Conservation (phyloP, 1,140 invertebrate genomes). For the Luehdorfia chinensis region DNA sequence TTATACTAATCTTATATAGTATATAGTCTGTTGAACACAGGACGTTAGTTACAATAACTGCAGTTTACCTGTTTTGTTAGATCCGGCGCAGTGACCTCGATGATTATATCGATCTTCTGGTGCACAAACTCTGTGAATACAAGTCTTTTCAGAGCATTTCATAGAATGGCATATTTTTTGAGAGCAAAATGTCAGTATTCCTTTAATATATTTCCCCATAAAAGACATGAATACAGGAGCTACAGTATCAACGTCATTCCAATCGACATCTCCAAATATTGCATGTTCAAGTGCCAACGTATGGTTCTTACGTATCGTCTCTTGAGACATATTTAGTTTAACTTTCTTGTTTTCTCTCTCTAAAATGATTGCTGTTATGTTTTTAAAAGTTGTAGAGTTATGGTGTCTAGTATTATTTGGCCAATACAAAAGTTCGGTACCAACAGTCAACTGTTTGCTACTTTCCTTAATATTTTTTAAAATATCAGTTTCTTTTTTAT, state of each 20-base stretch:
- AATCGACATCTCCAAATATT: conserved; percentile 60
- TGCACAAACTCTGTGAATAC: conserved; percentile 52
- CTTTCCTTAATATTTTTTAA: conserved; percentile 24
- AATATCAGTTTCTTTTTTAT: background rate
- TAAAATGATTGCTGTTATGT: conserved; percentile 47
- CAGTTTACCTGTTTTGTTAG: conserved; percentile 47
- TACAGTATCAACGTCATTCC: conserved; percentile 57
- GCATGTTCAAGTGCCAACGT: conserved; percentile 45
- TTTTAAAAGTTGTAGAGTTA: conserved; percentile 27
- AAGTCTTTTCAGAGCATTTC: conserved; percentile 55
- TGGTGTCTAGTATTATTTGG: conserved; percentile 30
- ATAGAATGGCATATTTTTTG: conserved; percentile 57
- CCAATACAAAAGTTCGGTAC: conserved; percentile 56
- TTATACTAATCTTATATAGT: no score
- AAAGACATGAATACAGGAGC: conserved; percentile 56
- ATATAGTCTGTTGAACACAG: no score
- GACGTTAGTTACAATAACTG: no score
- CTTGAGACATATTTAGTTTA: conserved; percentile 47
- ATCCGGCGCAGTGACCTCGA: conserved; percentile 53
- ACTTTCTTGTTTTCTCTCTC: conserved; percentile 48
- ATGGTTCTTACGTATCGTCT: conserved; percentile 42
- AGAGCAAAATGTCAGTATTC: conserved; percentile 64
- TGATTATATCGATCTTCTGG: conserved; percentile 52
- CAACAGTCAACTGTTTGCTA: conserved; percentile 24
- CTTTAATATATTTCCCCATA: conserved; percentile 60